These are phyloP conservation scores for Megaptera novaeangliae DNA, from an alignment of 2,113 vertebrate genomes.

Conservation along the genomic window DNA sequence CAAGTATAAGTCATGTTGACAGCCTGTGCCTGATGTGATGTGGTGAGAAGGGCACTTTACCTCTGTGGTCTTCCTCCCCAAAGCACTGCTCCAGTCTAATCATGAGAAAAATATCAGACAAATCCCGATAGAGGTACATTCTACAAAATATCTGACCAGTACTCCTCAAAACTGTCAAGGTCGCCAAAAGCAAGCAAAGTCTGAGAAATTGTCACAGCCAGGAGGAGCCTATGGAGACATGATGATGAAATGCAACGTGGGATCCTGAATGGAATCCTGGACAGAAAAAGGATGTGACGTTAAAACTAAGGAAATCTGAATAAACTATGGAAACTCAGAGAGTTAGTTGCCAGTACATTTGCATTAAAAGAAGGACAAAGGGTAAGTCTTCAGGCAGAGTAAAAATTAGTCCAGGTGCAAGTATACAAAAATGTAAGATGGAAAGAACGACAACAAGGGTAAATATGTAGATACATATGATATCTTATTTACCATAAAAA, in stretches of 20 bases:
- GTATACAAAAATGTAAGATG: neutral
- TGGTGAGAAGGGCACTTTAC: too few relatives aligned
- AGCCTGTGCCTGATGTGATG: neutral
- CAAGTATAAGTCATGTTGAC: neutral
- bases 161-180: neutral
- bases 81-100: neutral
- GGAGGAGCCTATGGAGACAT: too few relatives aligned
- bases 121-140: neutral
- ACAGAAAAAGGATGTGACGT: neutral
- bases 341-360: too few relatives aligned
- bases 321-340: neutral
- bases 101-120: neutral
- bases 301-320: neutral
- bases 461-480: neutral
- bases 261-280: neutral
- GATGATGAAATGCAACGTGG: neutral
- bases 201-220: too few relatives aligned
- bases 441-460: neutral
- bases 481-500: neutral
- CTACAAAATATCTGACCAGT: neutral
- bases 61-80: neutral
- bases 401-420: neutral
- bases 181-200: neutral
- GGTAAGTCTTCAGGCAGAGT: neutral
- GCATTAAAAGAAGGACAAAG: neutral